Evolutionary conservation across 2,113 vertebrate species (phyloP), one percentile per base, ranked within the genome.

Genomic region (Centropus bengalensis): DNA sequence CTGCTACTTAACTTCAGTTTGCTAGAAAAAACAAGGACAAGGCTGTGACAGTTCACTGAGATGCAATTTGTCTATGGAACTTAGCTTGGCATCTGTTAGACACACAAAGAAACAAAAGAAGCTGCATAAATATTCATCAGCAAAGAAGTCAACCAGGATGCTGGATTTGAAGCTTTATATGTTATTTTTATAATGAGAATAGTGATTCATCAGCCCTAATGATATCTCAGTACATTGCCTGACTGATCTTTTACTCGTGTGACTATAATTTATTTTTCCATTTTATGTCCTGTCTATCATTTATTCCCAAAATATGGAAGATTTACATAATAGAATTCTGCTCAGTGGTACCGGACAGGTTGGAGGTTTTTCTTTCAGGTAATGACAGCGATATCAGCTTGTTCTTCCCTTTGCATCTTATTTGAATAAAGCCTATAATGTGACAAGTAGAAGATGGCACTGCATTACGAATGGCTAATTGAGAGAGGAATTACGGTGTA

Each of bases 81-180:
- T 95, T 96, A 71, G 49, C 94, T 68, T 94, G 92, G 93, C 92
- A 90, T 93, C 89, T 95, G 82, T 82, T 93, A 96, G 82, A 90
- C 52, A 90, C 64, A 86, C n/a, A 92, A 89, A 94, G 84, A 95
- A 95, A 95, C 91, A 96, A 92, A 96, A 93, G 94, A 88, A 97
- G 90, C 49, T 17, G 76, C 88, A 97, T 96, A 94, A 93, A 96
- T 96, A 97, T 96, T 96, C 88, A 97, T 96, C 82, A 90, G 93
- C 44, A 86, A 88, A 90, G 82, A 86, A 91, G 56, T 94, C 93
- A 93, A 71, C 76, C 86, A 84, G 1, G 9, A 90, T 90, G 69
- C 79, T 90, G 77, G 80, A 93, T 96, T 95, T 94, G 95, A 96
- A 93, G 83, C 58, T 93, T 95, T 95, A 84, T 80, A 79, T 91